phyloP scores from a whole-genome alignment of 2,113 vertebrate species.

The Rhinolophus sinicus region DNA sequence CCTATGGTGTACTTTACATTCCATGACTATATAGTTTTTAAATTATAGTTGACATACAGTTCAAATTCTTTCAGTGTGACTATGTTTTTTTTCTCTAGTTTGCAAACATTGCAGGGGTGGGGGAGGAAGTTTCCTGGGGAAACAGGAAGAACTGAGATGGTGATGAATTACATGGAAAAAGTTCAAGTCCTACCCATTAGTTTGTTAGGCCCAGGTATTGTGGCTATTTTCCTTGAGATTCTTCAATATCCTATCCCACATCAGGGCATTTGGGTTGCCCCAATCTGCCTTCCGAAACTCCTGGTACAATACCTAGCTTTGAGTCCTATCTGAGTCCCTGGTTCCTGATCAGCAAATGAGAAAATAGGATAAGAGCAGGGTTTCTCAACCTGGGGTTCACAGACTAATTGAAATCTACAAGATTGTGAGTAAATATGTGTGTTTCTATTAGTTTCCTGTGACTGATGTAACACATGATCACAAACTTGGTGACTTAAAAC shows the following conservation, averaged over 20 bases:
- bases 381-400: background rate
- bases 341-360: background rate
- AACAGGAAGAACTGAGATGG: background rate
- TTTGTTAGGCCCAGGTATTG: background rate
- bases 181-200: background rate
- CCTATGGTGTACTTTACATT: too few species aligned
- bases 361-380: background rate
- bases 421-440: background rate
- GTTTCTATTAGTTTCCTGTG: background rate
- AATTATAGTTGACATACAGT: background rate
- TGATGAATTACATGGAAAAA: background rate
- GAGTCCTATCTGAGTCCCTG: background rate
- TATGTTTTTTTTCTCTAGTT: slow-evolving; percentile 59
- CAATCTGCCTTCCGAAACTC: background rate
- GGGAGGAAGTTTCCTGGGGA: background rate
- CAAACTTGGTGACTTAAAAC: background rate
- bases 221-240: background rate
- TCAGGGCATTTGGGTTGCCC: background rate
- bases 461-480: background rate
- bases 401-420: slow-evolving; percentile 25
- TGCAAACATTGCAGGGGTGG: background rate
- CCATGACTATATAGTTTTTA: too few species aligned
- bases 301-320: background rate
- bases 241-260: background rate
- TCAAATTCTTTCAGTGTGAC: slow-evolving; percentile 50